Evolutionary conservation across 2,113 vertebrate genomes (phyloP).

Genomic region (Paracyprichromis sp.): DNA sequence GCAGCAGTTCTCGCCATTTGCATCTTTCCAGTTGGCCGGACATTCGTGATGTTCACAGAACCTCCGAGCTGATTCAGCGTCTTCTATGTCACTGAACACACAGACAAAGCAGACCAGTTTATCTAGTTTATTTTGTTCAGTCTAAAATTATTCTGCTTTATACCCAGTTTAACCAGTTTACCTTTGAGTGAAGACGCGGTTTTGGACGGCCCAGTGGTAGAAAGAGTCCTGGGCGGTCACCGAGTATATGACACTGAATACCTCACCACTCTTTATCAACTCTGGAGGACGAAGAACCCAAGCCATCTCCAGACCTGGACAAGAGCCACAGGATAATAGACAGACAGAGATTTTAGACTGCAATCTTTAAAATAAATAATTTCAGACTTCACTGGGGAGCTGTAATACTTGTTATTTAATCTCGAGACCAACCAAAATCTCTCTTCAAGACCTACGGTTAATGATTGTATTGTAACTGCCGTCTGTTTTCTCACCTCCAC

Average conservation of each 20-base stretch:
- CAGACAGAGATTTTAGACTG: accelerated
- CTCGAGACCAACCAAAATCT: background rate
- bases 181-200: conserved; percentile 74
- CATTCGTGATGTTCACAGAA: conserved; percentile 81
- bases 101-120: background rate
- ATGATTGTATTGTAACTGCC: background rate
- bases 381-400: background rate
- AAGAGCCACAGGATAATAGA: background rate
- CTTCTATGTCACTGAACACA: conserved; percentile 47
- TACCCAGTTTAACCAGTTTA: background rate
- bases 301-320: conserved; percentile 80
- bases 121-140: background rate
- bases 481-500: conserved; percentile 70
- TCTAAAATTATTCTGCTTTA: background rate
- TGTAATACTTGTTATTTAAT: background rate
- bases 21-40: conserved; percentile 78
- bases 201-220: conserved; percentile 75
- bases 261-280: conserved; percentile 67
- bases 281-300: conserved; percentile 81
- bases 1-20: conserved; percentile 78
- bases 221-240: conserved; percentile 74
- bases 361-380: background rate
- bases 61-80: conserved; percentile 63
- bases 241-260: conserved; percentile 74
- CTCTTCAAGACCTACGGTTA: background rate